Evolutionary conservation across 2,888 invertebrate genomes (phyloP), one percentile per base, ranked within the genome.

Genomic region (Latrodectus elegans): DNA sequence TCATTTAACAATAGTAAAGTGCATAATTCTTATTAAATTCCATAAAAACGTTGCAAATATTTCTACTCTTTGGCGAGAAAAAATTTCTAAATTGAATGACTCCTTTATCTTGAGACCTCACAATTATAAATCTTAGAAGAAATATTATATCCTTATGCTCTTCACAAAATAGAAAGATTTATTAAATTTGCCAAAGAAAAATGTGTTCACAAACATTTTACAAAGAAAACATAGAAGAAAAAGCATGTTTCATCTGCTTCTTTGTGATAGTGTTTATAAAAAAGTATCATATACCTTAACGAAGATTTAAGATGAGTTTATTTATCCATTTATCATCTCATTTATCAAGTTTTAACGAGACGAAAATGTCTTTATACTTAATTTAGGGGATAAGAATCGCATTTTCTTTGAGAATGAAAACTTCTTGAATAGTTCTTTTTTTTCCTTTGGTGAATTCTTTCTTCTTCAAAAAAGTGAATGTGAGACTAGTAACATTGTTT

Each of bases 341-440:
- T 84, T 84, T 78, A 84, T 84, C 77, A 84, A 84, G 71, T 84
- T 78, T 84, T 72, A 82, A 84, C 72, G 67, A 78, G 72, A 53
- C 78, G 55, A 84, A 84, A 84, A 78, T 55, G 84, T 68, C 72
- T 77, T 73, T 78, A 84, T 67, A 77, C 78, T 78, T 74, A 82
- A 82, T 82, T 84, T 84, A 52, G 77, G 22, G 64, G 60, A 60
- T 15, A 15, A 84, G 71, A 71, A 68, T 55, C 14, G 38, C 11
- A 49, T 53, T 55, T 78, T 55, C 73, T 38, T 78, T 55, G 26
- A 52, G 38, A 84, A 72, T 72, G 77, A 73, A 78, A 73, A 49
- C 53, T 73, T 78, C 55, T 51, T 26, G 53, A 67, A 68, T 68
- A 10, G 22, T 10, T 68, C 15, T 71, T 53, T 52, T 17, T 52